Conservation (phyloP, 2,113 vertebrate genomes). For the Terrapene triunguis region DNA sequence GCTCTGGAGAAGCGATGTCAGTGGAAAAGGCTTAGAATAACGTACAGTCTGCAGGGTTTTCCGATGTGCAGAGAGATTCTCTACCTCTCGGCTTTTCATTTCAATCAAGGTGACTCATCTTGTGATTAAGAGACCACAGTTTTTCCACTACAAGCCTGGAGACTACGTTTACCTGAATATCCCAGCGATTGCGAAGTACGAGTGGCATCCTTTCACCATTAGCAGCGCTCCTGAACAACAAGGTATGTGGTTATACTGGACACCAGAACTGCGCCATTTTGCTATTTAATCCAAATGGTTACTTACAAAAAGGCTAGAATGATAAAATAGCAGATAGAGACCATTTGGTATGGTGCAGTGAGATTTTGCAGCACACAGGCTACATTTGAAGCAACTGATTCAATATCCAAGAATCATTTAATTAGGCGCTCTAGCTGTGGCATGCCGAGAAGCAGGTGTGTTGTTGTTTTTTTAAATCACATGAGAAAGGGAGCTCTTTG, state of each 20-base stretch:
- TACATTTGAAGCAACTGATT: not conserved
- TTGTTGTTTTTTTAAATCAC: not conserved
- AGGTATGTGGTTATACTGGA: conserved; percentile 68
- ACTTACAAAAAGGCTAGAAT: not conserved
- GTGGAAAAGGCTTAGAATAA: fast-evolving
- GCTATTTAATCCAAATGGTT: not conserved
- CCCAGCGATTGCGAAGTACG: conserved; percentile 87
- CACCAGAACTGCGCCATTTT: no score
- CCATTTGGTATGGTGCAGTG: not conserved
- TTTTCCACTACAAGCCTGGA: conserved; percentile 90
- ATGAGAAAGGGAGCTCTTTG: not conserved
- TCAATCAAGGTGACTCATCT: conserved; percentile 90
- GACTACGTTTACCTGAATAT: conserved; percentile 94
- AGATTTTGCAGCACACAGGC: not conserved
- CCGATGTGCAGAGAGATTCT: not conserved
- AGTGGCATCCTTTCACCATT: conserved; percentile 96
- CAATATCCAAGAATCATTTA: not conserved
- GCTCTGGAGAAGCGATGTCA: fast-evolving
- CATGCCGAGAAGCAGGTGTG: not conserved
- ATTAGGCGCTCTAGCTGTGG: not conserved
- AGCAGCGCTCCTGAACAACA: conserved; percentile 93
- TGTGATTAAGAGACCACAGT: conserved; percentile 86
- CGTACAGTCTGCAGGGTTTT: fast-evolving
- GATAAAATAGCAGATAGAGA: not conserved
- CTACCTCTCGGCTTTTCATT: not conserved